These are phyloP conservation scores for Semnornis frantzii DNA, from an alignment of 2,113 vertebrate genomes.

Conservation along the genomic window DNA sequence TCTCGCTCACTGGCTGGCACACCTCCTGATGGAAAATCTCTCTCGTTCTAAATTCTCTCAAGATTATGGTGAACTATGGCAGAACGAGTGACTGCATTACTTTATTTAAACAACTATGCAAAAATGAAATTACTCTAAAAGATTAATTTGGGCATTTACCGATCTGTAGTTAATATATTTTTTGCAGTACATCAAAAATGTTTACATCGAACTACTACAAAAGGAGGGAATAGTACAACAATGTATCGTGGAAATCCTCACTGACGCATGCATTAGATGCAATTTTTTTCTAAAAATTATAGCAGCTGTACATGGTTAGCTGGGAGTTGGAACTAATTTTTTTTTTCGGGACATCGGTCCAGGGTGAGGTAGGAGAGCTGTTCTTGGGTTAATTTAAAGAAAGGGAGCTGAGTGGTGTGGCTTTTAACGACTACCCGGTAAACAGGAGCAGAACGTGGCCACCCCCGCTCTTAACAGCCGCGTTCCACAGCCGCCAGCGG, in stretches of 20 bases:
- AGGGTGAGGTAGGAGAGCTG: rapidly evolving
- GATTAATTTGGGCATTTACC: background rate
- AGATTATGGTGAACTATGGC: background rate
- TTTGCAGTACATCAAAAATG: background rate
- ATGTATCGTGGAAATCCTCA: background rate
- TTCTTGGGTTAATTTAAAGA: background rate
- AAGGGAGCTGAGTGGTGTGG: rapidly evolving
- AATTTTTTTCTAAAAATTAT: background rate
- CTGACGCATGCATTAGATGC: background rate
- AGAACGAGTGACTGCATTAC: background rate
- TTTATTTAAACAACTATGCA: background rate
- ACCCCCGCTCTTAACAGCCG: too few relatives aligned
- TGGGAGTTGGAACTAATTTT: background rate
- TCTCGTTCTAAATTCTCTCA: background rate
- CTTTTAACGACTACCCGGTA: rapidly evolving
- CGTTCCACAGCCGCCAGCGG: too few relatives aligned
- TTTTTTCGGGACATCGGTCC: background rate
- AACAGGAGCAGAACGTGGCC: rapidly evolving
- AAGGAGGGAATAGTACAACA: background rate
- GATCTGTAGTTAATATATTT: background rate
- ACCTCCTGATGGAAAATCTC: background rate
- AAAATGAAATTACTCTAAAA: background rate
- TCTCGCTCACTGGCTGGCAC: background rate
- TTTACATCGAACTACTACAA: background rate
- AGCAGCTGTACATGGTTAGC: background rate